Base-by-base conservation (phyloP, 2,888 invertebrate genomes). In the Ctenicera cuprea region DNA sequence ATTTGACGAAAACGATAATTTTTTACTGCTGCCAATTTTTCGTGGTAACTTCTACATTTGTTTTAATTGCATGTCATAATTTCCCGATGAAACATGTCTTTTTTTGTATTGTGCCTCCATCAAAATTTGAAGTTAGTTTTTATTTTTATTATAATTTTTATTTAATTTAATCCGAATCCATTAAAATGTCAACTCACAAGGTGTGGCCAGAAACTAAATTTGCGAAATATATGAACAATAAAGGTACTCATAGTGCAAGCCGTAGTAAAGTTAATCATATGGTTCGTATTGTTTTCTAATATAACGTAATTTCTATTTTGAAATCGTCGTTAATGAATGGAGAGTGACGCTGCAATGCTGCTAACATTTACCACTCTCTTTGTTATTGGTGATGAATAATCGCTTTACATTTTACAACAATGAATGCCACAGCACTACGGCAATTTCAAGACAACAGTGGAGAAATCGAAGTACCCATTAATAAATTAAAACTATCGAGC, bases 291-390 rank as follows among this genome's bases (percentile, higher is more conserved):
- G 45, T 62, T 64, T 64, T 33, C 64, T 41, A 45, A 45, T 50
- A 64, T 50, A 64, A 37, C 65, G 65, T 54, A 66, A 66, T 66
- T 52, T 22, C 50, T 38, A 38, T 52, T 66, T 52, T 26, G 41
- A 52, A 66, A 66, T 41, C 43, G 18, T 38, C 18, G 26, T 54
- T 54, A 50, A 66, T 66, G 65, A 66, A 66, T 66, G 65, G 54
- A 54, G 41, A 37, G 41, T 66, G 65, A 66, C 65, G 52, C 8
- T 52, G 54, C 65, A 54, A 30, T 45, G 59, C 38, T 64, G 52
- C 30, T 66, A 66, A 54, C 65, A 38, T 54, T 66, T 38, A 41
- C 64, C 62, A 62, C 14, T 62, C 65, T 66, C 65, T 66, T 66
- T 66, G 65, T 66, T 66, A 38, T 14, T 26, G 12, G 14, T 26